These are phyloP conservation scores for Andinoacara biseriatus DNA, from an alignment of 2,113 vertebrate species.

Conservation along the genomic window DNA sequence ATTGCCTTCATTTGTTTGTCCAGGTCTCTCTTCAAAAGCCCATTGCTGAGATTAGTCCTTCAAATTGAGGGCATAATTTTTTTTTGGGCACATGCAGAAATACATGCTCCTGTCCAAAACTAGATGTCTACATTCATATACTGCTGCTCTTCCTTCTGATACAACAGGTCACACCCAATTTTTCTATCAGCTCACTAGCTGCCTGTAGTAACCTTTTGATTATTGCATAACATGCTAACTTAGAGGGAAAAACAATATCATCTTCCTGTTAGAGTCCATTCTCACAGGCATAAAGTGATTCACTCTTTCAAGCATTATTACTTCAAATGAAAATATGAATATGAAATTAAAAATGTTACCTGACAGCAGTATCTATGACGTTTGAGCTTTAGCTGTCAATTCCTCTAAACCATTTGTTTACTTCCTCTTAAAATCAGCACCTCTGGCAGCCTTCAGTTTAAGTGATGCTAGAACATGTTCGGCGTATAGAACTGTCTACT, in stretches of 20 bases:
- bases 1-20: not conserved
- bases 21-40: not conserved
- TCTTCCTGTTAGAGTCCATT: fast-evolving
- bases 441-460: not conserved
- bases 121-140: not conserved
- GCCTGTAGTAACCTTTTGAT: not conserved
- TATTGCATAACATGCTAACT: not conserved
- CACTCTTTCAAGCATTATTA: not conserved
- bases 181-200: not conserved
- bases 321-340: not conserved
- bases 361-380: not conserved
- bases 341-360: not conserved
- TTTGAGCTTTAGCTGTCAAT: not conserved
- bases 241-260: not conserved
- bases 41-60: too few relatives aligned
- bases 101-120: not conserved
- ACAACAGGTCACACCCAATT: not conserved
- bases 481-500: not conserved
- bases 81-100: not conserved
- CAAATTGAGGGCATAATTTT: not conserved
- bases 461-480: not conserved
- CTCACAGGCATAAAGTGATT: not conserved
- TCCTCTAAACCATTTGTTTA: fast-evolving
- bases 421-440: not conserved
- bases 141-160: not conserved